A percentile compares a stretch with the other conserved stretches of the same genome.
phyloP scores from a whole-genome alignment of 2,888 invertebrate species.

The Melanophora roralis region DNA sequence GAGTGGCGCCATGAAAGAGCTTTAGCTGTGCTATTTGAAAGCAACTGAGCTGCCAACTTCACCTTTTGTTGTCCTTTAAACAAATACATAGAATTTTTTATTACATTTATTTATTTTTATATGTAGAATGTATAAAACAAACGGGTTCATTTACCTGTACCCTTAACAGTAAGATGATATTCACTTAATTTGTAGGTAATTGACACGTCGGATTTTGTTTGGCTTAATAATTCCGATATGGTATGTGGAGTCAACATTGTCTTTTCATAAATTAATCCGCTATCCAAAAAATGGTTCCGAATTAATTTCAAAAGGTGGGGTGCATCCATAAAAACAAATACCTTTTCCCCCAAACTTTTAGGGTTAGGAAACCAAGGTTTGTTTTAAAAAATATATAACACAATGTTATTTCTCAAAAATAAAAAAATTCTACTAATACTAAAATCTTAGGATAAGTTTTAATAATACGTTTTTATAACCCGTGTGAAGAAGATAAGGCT shows the following conservation, averaged over 20 bases:
- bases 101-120: background rate
- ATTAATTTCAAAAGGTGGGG: slow-evolving; percentile 16
- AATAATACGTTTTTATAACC: too few relatives aligned
- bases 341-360: background rate
- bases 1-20: slow-evolving; percentile 25
- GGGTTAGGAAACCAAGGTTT: too few relatives aligned
- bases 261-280: slow-evolving; percentile 49
- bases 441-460: too few relatives aligned
- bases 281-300: slow-evolving; percentile 16
- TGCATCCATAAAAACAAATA: slow-evolving; percentile 10
- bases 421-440: too few relatives aligned
- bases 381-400: too few relatives aligned
- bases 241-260: slow-evolving; percentile 4
- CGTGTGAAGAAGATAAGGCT: background rate
- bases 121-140: background rate
- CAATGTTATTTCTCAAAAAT: too few relatives aligned
- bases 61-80: slow-evolving; percentile 33
- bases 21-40: too few relatives aligned
- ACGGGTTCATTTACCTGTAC: background rate
- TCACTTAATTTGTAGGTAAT: slow-evolving; percentile 22
- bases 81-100: too few relatives aligned
- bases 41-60: too few relatives aligned
- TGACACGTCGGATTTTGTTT: background rate
- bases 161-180: slow-evolving; percentile 24
- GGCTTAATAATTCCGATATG: slow-evolving; percentile 11